Conservation (phyloP, 1,140 invertebrate species). For the Centruroides sculpturatus region DNA sequence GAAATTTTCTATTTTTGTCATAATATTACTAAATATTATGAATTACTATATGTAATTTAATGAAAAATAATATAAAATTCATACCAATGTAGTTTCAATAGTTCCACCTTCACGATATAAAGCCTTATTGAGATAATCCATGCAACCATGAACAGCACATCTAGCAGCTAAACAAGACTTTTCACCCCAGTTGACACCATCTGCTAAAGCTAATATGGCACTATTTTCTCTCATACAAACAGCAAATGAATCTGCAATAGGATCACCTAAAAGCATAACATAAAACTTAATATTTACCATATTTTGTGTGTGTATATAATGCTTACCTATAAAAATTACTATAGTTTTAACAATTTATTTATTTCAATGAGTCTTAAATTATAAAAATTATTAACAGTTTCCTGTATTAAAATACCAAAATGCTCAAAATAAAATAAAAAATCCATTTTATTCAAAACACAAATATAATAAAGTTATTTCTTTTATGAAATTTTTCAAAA, state of each 20-base stretch:
- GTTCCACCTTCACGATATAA: constrained; percentile 36
- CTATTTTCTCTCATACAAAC: constrained; percentile 63
- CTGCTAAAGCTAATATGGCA: constrained; percentile 66
- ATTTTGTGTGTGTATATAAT: too few species aligned
- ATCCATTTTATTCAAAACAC: too few species aligned
- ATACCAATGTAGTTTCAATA: constrained; percentile 9
- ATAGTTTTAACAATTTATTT: too few species aligned
- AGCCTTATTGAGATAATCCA: constrained; percentile 67
- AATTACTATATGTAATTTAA: not conserved
- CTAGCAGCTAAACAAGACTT: constrained; percentile 71
- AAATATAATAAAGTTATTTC: too few species aligned
- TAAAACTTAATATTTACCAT: too few species aligned
- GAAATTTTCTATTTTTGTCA: not conserved
- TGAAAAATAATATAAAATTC: not conserved
- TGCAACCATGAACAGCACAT: constrained; percentile 70
- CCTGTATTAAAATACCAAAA: too few species aligned
- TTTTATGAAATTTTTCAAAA: too few species aligned
- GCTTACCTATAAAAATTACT: too few species aligned
- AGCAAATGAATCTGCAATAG: constrained; percentile 81
- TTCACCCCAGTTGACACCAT: constrained; percentile 89
- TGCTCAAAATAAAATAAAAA: too few species aligned
- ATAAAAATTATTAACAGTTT: too few species aligned
- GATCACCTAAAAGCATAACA: constrained; percentile 43
- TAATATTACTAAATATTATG: not conserved
- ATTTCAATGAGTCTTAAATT: too few species aligned